A percentile compares a stretch with the other conserved stretches of the same genome.
Conservation (phyloP, 2,113 vertebrate genomes). For the Puma concolor region DNA sequence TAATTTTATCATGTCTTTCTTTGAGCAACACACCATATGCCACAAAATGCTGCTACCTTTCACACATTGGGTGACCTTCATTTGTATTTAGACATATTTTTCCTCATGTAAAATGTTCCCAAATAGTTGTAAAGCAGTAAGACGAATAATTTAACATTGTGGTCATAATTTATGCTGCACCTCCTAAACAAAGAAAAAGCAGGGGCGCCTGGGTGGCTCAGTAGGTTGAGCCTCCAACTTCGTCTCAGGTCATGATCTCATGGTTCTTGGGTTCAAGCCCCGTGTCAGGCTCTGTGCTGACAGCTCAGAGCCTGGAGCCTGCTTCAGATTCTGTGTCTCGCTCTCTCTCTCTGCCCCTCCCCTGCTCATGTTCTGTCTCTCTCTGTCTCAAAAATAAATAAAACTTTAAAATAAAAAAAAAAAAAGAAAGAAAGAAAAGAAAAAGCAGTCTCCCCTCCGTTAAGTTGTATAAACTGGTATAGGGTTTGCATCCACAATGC, state of each 20-base stretch:
- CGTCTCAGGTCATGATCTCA: too few species aligned
- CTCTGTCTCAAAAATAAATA: too few species aligned
- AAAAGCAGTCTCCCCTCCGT: not conserved
- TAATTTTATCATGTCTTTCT: constrained; percentile 28
- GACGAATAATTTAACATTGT: constrained; percentile 49
- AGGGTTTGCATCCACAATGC: not conserved
- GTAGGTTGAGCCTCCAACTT: too few species aligned
- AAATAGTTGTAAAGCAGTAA: constrained; percentile 26
- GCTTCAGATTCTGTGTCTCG: too few species aligned
- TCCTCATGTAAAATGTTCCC: constrained; percentile 60
- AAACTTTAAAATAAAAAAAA: too few species aligned
- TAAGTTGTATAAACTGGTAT: not conserved
- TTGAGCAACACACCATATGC: constrained; percentile 46
- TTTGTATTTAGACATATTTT: constrained; percentile 60
- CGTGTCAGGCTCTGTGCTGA: too few species aligned
- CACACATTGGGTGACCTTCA: constrained; percentile 23
- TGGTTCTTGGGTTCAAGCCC: too few species aligned
- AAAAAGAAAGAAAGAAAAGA: too few species aligned
- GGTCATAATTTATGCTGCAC: constrained; percentile 35
- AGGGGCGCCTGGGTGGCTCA: too few species aligned
- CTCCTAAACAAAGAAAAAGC: constrained; percentile 55
- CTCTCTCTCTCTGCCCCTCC: too few species aligned
- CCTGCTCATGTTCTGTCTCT: too few species aligned
- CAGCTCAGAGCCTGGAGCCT: too few species aligned
- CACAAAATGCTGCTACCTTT: constrained; percentile 40